Conservation (phyloP, 1,140 invertebrate species). For the Ephestia elutella region DNA sequence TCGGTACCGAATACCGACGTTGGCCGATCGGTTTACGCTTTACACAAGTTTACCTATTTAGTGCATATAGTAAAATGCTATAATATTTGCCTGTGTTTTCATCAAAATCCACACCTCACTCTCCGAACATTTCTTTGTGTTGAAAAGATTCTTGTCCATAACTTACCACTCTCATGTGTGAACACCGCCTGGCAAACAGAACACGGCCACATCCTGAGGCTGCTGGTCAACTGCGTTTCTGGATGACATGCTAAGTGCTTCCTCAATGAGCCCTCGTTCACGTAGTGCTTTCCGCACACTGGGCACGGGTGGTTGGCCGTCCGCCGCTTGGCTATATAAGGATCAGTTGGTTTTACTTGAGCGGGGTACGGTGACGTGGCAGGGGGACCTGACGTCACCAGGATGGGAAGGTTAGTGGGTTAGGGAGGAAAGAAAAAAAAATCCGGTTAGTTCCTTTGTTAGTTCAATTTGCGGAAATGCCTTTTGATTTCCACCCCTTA, state of each 20-base stretch:
- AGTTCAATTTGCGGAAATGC: constrained; percentile 23
- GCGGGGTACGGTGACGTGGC: constrained; percentile 69
- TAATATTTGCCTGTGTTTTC: too few relatives aligned
- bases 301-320: constrained; percentile 95
- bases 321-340: constrained; percentile 91
- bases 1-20: too few relatives aligned
- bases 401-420: constrained; percentile 64
- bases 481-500: constrained; percentile 9
- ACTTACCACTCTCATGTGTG: constrained; percentile 92
- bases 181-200: constrained; percentile 95
- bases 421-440: constrained; percentile 56
- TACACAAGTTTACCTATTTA: too few relatives aligned
- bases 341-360: constrained; percentile 76
- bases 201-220: constrained; percentile 94
- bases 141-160: too few relatives aligned
- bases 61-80: too few relatives aligned
- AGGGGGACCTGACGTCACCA: constrained; percentile 64
- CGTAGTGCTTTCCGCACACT: constrained; percentile 95
- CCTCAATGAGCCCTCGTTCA: constrained; percentile 93
- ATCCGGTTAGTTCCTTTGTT: constrained; percentile 56
- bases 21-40: too few relatives aligned
- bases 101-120: too few relatives aligned
- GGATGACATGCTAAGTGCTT: constrained; percentile 95
- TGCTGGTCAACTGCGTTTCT: constrained; percentile 90
- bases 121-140: too few relatives aligned